Base-by-base conservation (phyloP, 2,888 invertebrate species). In the Alcis repandata region DNA sequence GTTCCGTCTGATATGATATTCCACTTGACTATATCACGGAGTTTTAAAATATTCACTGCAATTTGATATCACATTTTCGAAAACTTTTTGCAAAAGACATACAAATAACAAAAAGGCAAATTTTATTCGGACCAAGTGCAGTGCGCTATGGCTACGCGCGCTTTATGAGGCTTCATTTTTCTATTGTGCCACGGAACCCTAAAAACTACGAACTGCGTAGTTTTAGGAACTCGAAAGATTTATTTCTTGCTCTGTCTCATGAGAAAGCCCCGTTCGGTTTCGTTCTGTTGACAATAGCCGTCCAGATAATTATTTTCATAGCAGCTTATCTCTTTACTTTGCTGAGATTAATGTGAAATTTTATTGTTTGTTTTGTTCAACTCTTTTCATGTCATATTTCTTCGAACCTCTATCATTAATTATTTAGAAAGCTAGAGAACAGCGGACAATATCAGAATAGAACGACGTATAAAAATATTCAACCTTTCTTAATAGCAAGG, bases 211-310 rank as follows among this genome's bases (percentile, higher is more conserved):
- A 54, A 41, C 41, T 41, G 13, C 40, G 19, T 13, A 33, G 56
- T 33, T 56, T 17, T 45, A 19, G 41, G 45, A 45, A 56, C 1
- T 49, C 41, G n/a, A 40, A 15, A 56, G 49, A 63, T 63, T 45
- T 51, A 58, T 45, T 27, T 40, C 27, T 9, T 22, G 40, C 38
- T 38, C 32, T 20, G 33, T 54, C 49, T 49, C 69, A 77, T 81
- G 83, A 78, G 84, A 83, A 83, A 79, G 77, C 76, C 70, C 68
- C 69, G 71, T 65, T 69, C 67, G 68, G 69, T 77, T 76, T 69
- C 70, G 64, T 75, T 75, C 76, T 71, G 71, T 75, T 74, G 74
- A 80, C 79, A 83, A 82, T 78, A 63, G 65, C 70, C 64, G 72
- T 69, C 76, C 67, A 75, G 73, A 74, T 70, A 71, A 70, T 76